Base-by-base conservation (phyloP, 2,888 invertebrate species). In the Agriopis leucophaearia region DNA sequence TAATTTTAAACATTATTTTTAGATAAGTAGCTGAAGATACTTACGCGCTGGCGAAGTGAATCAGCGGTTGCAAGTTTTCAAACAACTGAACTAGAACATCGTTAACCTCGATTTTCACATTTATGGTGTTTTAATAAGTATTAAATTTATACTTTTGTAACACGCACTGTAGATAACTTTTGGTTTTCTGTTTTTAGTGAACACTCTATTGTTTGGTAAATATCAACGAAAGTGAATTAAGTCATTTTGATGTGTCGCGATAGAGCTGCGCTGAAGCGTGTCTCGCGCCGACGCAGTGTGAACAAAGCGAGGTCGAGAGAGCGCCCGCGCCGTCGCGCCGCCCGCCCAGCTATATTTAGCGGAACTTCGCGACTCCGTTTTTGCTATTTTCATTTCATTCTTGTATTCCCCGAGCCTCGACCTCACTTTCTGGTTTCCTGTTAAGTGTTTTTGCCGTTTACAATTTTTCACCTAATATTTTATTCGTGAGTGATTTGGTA, bases 311-410 rank as follows among this genome's bases (percentile, higher is more conserved):
- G 87, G 85, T 84, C 87, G 86, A 77, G 75, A 76, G 78, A 76
- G 73, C 78, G 81, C 81, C 78, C 78, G 71, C 78, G 80, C 81
- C 67, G 55, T 81, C 42, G 42, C 57, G 78, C 81, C 79, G 81
- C 85, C 78, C 81, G 84, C 87, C 84, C 87, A 85, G 84, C 90
- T 94, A 94, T 89, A 90, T 92, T 91, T 94, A 94, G 93, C 87
- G 76, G 82, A 88, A 90, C 93, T 91, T 92, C 86, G 93, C 93
- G 91, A 92, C 90, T 90, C 82, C 78, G 83, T 84, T 89, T 89
- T 91, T 92, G 93, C 93, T 93, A 92, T 94, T 94, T 92, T 91
- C 88, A 93, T 90, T 91, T 90, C 88, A 90, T 90, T 91, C 89
- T 91, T 85, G 83, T 81, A 81, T 85, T 71, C 73, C 67, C 71